Evolutionary conservation across 2,797 vertebrate species (phyloP).

Genomic region (Rousettus madagascariensis): DNA sequence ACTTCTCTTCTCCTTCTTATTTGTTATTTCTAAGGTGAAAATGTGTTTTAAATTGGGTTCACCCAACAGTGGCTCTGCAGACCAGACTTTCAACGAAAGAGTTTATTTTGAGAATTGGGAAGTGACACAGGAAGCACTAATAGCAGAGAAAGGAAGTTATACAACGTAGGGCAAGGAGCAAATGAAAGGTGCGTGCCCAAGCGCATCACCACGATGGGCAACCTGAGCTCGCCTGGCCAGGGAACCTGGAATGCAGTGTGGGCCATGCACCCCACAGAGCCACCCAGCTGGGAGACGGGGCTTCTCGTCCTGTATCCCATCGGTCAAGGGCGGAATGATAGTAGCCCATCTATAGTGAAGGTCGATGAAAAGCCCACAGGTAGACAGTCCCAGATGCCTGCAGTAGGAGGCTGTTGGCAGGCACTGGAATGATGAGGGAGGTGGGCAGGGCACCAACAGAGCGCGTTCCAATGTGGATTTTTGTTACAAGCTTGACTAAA

Average conservation of each 20-base stretch:
- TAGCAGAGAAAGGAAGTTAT: no score
- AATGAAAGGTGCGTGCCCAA: background rate
- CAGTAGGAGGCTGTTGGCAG: background rate
- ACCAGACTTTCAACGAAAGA: background rate
- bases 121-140: background rate
- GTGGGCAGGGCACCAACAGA: background rate
- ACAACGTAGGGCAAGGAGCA: background rate
- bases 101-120: background rate
- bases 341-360: rapidly evolving
- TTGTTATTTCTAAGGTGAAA: constrained; percentile 15
- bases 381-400: background rate
- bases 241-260: background rate
- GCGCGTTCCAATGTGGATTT: background rate
- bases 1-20: background rate
- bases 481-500: background rate
- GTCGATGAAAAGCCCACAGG: background rate
- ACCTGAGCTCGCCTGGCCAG: background rate
- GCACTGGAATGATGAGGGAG: background rate
- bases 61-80: background rate
- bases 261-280: rapidly evolving
- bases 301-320: background rate
- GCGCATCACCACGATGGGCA: background rate
- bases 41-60: background rate
- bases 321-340: rapidly evolving
- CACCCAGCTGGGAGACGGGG: background rate